A percentile compares a stretch with the other conserved stretches of the same genome.
Conservation (phyloP, 1,140 invertebrate genomes). For the Aphelinus certus region DNA sequence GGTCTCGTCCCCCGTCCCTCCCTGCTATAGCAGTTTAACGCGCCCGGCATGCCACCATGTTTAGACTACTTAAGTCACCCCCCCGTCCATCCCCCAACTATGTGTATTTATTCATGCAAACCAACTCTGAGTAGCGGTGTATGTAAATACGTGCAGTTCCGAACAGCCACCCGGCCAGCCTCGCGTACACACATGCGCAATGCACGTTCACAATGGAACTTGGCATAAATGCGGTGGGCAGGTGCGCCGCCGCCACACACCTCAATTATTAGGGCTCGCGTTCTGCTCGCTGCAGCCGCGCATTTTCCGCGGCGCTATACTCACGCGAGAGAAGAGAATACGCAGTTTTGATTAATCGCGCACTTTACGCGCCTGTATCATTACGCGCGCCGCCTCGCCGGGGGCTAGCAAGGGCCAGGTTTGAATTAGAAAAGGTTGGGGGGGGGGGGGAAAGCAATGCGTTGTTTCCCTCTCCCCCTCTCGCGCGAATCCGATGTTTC, state of each 20-base stretch:
- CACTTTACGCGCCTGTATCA: too few relatives aligned
- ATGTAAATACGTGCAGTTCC: constrained; percentile 47
- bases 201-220: constrained; percentile 29
- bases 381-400: too few relatives aligned
- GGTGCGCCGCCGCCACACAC: not conserved
- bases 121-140: constrained; percentile 41
- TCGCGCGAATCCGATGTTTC: too few relatives aligned
- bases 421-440: too few relatives aligned
- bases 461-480: too few relatives aligned
- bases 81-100: constrained; percentile 11
- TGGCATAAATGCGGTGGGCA: constrained; percentile 29
- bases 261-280: constrained; percentile 10
- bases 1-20: too few relatives aligned
- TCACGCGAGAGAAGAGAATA: too few relatives aligned
- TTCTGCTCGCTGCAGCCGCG: not conserved
- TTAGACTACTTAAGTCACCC: constrained; percentile 52
- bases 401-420: too few relatives aligned
- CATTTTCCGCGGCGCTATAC: too few relatives aligned
- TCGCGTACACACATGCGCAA: constrained; percentile 38
- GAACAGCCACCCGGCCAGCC: constrained; percentile 44
- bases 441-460: too few relatives aligned
- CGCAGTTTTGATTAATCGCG: too few relatives aligned
- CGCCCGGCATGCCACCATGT: constrained; percentile 21
- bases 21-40: not conserved
- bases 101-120: constrained; percentile 52